Conservation (phyloP, 2,113 vertebrate genomes). For the Zonotrichia leucophrys region DNA sequence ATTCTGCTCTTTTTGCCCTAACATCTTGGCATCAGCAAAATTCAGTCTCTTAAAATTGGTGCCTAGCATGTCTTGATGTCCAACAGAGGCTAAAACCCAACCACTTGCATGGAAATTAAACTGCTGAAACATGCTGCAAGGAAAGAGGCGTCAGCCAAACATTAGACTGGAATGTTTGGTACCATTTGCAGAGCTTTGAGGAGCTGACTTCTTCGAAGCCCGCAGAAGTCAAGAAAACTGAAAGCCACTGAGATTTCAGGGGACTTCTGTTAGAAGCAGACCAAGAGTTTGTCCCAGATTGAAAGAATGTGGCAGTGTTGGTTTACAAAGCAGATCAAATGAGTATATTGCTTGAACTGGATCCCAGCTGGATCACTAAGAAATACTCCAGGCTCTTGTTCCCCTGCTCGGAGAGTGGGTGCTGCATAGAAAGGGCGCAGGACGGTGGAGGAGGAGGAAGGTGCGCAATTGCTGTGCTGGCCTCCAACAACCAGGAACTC, state of each 20-base stretch:
- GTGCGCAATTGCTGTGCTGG: neutral
- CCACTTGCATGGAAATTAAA: neutral
- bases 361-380: neutral
- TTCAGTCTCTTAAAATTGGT: neutral
- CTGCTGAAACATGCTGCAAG: neutral
- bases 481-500: neutral
- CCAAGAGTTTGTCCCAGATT: neutral
- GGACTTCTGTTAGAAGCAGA: neutral
- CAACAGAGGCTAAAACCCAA: neutral
- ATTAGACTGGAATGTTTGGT: neutral
- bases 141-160: neutral
- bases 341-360: neutral
- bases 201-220: neutral
- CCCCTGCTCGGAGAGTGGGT: neutral
- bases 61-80: neutral
- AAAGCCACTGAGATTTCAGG: neutral
- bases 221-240: neutral
- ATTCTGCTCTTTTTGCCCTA: neutral
- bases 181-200: neutral
- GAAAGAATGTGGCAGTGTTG: neutral
- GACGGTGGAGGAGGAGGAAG: neutral
- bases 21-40: neutral
- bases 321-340: neutral
- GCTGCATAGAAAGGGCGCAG: neutral
- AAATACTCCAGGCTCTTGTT: neutral